Base-by-base conservation (phyloP, 1,140 invertebrate genomes). In the Drosophila murphyi region DNA sequence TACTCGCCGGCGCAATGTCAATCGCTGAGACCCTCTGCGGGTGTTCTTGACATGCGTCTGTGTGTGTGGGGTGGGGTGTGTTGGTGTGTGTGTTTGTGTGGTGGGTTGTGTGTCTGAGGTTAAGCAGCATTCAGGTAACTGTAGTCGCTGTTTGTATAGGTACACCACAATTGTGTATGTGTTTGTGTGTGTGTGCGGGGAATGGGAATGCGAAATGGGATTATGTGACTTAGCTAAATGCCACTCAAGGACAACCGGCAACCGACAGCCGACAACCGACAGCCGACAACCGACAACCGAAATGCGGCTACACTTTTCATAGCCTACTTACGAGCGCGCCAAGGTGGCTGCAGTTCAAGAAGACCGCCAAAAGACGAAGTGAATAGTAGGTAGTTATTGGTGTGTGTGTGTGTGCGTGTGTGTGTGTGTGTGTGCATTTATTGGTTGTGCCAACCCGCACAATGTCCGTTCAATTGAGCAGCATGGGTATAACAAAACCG, bases 1-100 rank as follows among this genome's bases (percentile, higher is more conserved):
- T 78, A 83, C 80, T 82, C 78, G 79, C 79, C 67, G 63, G 59
- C 20, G 20, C 71, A 78, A 82, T 78, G 78, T 63, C 74, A 69
- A 45, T 62, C 48, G 67, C 75, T 82, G 60, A 76, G 71, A 61
- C 51, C 62, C 80, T 57, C 68, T 56, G 47, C 63, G 73, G 50
- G 59, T 56, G 2, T 55, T 1, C 7, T 10, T 8, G 7, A 8
- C 47, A 2, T 48, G 34, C 5, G 7, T 54, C 43, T 56, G 28
- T 52, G 29, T 29, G 35, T 45, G 52, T 45, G 52, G 12, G 43
- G 28, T 31, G 43, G 43, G 70, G 45, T 20, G 32, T 52, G 12
- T 28, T 12, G 12, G 29, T 29, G 35, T 71, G 51, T 59, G 61
- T 55, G 31, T 51, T 35, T 45, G 52, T 63, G 62, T 34, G 43